Conservation (phyloP, 2,888 invertebrate species). For the Drosophila anomalata region DNA sequence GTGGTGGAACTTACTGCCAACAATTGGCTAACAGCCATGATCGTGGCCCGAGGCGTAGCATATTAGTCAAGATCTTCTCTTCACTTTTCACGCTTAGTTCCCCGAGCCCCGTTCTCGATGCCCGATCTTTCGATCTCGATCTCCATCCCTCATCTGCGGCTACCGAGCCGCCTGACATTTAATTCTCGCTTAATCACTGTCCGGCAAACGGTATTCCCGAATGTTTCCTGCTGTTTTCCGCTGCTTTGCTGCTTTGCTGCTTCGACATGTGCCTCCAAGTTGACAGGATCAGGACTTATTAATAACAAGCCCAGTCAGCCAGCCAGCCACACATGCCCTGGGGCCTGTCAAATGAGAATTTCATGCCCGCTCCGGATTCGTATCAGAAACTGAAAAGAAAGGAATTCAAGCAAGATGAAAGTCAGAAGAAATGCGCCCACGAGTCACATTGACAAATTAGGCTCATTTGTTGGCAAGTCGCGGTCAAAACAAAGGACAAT, state of each 20-base stretch:
- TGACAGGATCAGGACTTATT: constrained; percentile 74
- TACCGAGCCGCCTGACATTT: constrained; percentile 58
- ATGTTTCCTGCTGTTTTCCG: constrained; percentile 60
- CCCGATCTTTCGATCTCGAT: constrained; percentile 1
- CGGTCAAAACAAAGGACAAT: constrained; percentile 81
- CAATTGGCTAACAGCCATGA: constrained; percentile 29
- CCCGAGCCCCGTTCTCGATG: constrained; percentile 1
- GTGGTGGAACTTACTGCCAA: constrained; percentile 4
- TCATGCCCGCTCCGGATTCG: constrained; percentile 52
- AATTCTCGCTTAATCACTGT: constrained; percentile 79
- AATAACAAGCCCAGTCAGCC: constrained; percentile 49
- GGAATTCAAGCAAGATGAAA: constrained; percentile 46
- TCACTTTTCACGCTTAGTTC: constrained; percentile 41
- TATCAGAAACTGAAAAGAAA: constrained; percentile 31
- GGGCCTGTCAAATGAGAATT: constrained; percentile 75
- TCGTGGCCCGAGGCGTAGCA: constrained; percentile 42
- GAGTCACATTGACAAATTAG: constrained; percentile 81
- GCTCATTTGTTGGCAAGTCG: constrained; percentile 80
- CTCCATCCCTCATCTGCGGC: constrained; percentile 42
- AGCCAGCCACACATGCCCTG: constrained; percentile 28
- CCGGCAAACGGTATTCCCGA: constrained; percentile 60
- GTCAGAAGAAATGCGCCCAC: constrained; percentile 35
- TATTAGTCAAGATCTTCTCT: constrained; percentile 53
- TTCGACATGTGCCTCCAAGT: constrained; percentile 56
- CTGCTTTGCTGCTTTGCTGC: constrained; percentile 6